These are phyloP conservation scores for Ranitomeya imitator DNA, from an alignment of 2,113 vertebrate genomes.

Conservation along the genomic window DNA sequence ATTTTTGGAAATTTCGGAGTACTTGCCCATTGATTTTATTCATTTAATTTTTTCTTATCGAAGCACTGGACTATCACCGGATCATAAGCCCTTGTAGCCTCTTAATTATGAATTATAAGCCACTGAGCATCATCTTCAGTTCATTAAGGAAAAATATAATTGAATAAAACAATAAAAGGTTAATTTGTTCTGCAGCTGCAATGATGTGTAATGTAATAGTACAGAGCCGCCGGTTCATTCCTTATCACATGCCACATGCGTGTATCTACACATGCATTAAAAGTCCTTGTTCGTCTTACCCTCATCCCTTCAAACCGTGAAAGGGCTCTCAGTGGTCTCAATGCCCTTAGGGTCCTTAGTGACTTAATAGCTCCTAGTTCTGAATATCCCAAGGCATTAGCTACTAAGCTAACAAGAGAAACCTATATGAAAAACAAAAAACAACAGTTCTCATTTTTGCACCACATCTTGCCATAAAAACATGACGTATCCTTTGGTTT, in stretches of 20 bases:
- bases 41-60: neutral
- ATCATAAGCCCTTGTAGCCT: neutral
- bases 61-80: too few relatives aligned
- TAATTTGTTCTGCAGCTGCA: neutral
- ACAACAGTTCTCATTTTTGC: conserved; percentile 35
- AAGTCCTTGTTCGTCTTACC: conserved; percentile 76
- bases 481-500: neutral
- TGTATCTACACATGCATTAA: conserved; percentile 30
- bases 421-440: conserved; percentile 75
- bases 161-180: neutral
- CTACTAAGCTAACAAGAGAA: conserved; percentile 89
- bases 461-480: conserved; percentile 13
- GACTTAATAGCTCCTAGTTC: conserved; percentile 89
- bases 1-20: neutral
- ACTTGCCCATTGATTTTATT: neutral
- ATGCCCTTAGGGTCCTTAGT: conserved; percentile 89
- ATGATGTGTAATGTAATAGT: conserved; percentile 24
- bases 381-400: conserved; percentile 77
- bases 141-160: neutral
- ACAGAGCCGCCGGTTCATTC: conserved; percentile 19
- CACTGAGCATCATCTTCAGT: neutral
- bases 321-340: conserved; percentile 93
- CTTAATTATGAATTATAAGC: neutral
- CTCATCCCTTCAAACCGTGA: conserved; percentile 99
- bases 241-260: conserved; percentile 36